A percentile compares a stretch with the other conserved stretches of the same genome.
These are phyloP conservation scores for Cephalopterus ornatus DNA, from an alignment of 2,113 vertebrate genomes.

Conservation along the genomic window DNA sequence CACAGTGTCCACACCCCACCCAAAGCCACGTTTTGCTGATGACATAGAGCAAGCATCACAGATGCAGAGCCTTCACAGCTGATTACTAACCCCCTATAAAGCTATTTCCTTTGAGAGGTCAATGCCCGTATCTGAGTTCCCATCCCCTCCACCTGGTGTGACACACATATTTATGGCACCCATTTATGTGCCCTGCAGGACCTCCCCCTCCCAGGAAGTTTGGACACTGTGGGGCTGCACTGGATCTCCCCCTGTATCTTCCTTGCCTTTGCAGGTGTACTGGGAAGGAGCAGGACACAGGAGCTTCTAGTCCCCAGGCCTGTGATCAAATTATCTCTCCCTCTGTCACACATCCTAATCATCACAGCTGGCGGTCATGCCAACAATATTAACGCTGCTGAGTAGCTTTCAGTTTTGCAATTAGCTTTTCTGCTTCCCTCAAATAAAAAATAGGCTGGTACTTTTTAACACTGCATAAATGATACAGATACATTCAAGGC, in stretches of 20 bases:
- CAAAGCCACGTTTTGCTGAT: background rate
- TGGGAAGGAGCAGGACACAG: constrained; percentile 8
- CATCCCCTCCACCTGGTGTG: background rate
- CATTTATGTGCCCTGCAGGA: background rate
- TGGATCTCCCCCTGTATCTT: background rate
- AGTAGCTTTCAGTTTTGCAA: constrained; percentile 64
- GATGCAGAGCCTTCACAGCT: background rate
- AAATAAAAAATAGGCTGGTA: constrained; percentile 27
- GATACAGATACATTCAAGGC: background rate
- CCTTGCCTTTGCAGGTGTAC: background rate
- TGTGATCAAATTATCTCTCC: constrained; percentile 62
- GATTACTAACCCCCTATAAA: background rate
- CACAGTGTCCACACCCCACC: background rate
- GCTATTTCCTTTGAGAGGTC: background rate
- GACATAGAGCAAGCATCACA: background rate
- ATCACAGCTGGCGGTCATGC: constrained; percentile 59
- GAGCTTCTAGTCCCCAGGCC: constrained; percentile 19
- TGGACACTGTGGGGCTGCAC: background rate
- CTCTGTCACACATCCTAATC: constrained; percentile 65
- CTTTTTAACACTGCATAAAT: constrained; percentile 16
- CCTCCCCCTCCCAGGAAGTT: rapidly evolving
- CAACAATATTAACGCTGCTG: constrained; percentile 61
- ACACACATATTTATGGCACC: rapidly evolving
- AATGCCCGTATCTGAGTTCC: background rate
- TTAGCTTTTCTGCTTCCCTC: constrained; percentile 60